phyloP scores from a whole-genome alignment of 2,888 invertebrate genomes.

The Mimumesa dahlbomi region DNA sequence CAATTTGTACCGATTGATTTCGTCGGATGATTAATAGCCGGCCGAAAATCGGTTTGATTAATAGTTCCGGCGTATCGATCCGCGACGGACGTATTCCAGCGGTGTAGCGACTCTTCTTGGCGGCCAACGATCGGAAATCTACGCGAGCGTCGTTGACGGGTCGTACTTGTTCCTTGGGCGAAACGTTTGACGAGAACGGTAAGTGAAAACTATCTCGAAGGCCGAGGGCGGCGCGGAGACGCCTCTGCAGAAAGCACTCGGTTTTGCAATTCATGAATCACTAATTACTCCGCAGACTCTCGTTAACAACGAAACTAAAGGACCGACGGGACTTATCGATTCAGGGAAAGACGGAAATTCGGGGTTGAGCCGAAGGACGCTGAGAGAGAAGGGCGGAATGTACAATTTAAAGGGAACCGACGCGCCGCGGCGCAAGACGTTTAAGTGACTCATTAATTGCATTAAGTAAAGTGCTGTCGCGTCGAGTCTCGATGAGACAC shows the following conservation, averaged over 20 bases:
- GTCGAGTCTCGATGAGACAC: constrained; percentile 17
- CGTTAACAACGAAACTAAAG: constrained; percentile 49
- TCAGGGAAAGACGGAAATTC: constrained; percentile 49
- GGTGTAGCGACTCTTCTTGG: too few species aligned
- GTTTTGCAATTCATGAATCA: constrained; percentile 55
- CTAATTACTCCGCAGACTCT: constrained; percentile 51
- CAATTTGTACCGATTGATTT: constrained; percentile 15
- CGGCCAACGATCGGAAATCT: too few species aligned
- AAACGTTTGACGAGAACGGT: too few species aligned
- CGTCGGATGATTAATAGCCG: constrained; percentile 16
- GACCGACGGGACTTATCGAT: constrained; percentile 56
- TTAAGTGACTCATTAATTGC: constrained; percentile 71
- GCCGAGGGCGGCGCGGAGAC: neutral
- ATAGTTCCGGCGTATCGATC: neutral
- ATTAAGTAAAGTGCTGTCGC: constrained; percentile 68
- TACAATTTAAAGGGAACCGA: constrained; percentile 49
- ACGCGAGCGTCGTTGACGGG: too few species aligned
- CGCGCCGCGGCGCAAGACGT: constrained; percentile 55
- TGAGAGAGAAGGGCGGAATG: constrained; percentile 29
- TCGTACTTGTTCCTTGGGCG: too few species aligned
- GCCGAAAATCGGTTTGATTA: constrained; percentile 7
- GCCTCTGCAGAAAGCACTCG: constrained; percentile 22
- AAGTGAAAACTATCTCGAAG: too few species aligned
- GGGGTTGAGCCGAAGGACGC: constrained; percentile 1
- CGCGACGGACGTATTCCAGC: too few species aligned